A percentile compares a stretch with the other conserved stretches of the same genome.
Conservation (phyloP, 1,140 invertebrate species). For the Apis mellifera region DNA sequence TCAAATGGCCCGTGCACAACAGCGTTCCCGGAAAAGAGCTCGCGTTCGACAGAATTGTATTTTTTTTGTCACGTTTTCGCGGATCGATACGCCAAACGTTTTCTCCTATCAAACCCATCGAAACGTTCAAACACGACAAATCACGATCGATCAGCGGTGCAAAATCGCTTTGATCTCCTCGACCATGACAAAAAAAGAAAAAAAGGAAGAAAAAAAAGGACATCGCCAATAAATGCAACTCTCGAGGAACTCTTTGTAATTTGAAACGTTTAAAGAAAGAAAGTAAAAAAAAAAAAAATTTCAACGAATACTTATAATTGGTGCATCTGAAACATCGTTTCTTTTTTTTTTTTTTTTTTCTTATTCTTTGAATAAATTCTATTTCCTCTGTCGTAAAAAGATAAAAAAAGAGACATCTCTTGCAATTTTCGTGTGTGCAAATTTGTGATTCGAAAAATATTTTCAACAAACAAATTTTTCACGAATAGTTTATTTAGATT, state of each 20-base stretch:
- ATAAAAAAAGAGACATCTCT: no score
- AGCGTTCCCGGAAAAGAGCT: slow-evolving; percentile 13
- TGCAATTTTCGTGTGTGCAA: no score
- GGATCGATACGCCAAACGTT: slow-evolving; percentile 19
- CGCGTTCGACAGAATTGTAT: slow-evolving; percentile 13
- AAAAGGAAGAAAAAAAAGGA: no score
- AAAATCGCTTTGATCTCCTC: not conserved
- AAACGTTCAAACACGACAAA: slow-evolving; percentile 18
- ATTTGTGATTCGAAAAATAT: no score
- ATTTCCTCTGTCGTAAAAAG: no score
- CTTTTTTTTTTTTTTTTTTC: no score
- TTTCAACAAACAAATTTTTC: no score
- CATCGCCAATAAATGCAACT: not conserved
- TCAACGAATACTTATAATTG: no score
- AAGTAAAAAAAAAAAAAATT: no score
- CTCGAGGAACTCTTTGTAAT: not conserved
- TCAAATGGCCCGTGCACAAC: slow-evolving; percentile 7
- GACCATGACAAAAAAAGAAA: not conserved
- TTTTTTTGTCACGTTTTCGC: slow-evolving; percentile 6
- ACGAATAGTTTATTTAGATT: no score
- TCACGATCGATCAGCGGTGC: not conserved
- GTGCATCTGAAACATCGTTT: no score
- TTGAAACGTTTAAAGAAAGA: not conserved
- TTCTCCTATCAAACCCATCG: not conserved
- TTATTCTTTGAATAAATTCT: no score